Evolutionary conservation across 2,888 invertebrate species (phyloP), one percentile per base, ranked within the genome.

Genomic region (Drosophila niveifrons): DNA sequence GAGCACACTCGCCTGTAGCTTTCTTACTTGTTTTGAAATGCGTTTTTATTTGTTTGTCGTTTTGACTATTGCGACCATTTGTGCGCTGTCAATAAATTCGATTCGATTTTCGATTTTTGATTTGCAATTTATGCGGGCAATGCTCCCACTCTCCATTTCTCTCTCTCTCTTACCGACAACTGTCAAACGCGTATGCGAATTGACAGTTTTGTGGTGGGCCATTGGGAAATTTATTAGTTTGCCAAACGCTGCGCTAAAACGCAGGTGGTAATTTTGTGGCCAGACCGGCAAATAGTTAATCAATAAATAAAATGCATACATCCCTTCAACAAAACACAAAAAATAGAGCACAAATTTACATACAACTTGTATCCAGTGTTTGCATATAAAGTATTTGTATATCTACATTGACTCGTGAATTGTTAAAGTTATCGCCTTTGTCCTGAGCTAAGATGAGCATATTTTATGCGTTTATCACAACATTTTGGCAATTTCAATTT

Each of bases 201-300:
- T 66, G 70, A 50, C 70, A 75, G n/a, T 50, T 66, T 71, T 51
- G 11, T 39, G 46, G 17, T 56, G 52, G 44, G 64, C 39, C 23
- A 18, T 36, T 46, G 47, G 8, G 8, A 56, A 68, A 88, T 86
- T 83, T 83, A 86, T 88, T 71, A 72, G 80, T 75, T 80, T 75
- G 64, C 63, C 58, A 61, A 73, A 55, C 58, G 69, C 13, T 47
- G 46, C 29, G 43, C 67, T 23, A 64, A 52, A 68, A 52, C 63
- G 72, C 75, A 88, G 88, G 88, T 82, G 86, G 82, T 86, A 82
- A 82, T 88, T 79, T 88, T 88, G 82, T 79, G 86, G 88, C 83
- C 83, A 66, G 65, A 39, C 43, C 66, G 66, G 65, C 73, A 82
- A 82, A 82, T 65, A 71, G 75, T 84, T 69, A 70, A 85, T 88